phyloP scores from a whole-genome alignment of 2,797 vertebrate species.

The Leontopithecus rosalia region DNA sequence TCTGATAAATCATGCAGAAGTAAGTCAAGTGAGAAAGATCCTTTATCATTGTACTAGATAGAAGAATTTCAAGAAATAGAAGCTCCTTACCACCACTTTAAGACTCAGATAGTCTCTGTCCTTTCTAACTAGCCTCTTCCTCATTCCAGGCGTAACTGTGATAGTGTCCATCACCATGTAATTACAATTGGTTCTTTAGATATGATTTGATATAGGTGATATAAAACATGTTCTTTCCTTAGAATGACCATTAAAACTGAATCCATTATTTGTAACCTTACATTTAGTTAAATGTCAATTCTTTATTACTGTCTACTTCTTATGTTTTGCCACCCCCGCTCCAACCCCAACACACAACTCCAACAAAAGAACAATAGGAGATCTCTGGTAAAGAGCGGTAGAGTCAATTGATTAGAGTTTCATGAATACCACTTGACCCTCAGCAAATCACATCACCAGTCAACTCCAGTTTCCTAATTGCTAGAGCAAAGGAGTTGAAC shows the following conservation, averaged over 20 bases:
- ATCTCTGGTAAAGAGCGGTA: neutral
- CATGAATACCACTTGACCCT: neutral
- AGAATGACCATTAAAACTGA: neutral
- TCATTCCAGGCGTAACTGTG: neutral
- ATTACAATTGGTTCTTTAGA: neutral
- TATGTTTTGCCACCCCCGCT: neutral
- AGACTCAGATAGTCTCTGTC: neutral
- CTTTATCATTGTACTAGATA: neutral
- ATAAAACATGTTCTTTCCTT: neutral
- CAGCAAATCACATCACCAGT: neutral
- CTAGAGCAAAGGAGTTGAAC: neutral
- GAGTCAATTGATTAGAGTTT: neutral
- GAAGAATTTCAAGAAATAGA: neutral
- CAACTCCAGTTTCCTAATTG: neutral
- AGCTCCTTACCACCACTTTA: neutral
- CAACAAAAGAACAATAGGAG: neutral
- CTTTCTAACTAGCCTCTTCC: neutral
- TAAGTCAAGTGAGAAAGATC: neutral
- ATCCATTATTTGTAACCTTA: neutral
- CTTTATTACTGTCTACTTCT: neutral
- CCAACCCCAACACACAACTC: neutral
- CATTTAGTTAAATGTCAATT: neutral
- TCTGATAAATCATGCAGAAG: neutral
- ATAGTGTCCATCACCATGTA: neutral
- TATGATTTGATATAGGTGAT: neutral